Percentiles rank a stretch among this genome's conserved stretches.
phyloP scores from a whole-genome alignment of 2,797 vertebrate genomes.

The Ctenopoma kingsleyae region DNA sequence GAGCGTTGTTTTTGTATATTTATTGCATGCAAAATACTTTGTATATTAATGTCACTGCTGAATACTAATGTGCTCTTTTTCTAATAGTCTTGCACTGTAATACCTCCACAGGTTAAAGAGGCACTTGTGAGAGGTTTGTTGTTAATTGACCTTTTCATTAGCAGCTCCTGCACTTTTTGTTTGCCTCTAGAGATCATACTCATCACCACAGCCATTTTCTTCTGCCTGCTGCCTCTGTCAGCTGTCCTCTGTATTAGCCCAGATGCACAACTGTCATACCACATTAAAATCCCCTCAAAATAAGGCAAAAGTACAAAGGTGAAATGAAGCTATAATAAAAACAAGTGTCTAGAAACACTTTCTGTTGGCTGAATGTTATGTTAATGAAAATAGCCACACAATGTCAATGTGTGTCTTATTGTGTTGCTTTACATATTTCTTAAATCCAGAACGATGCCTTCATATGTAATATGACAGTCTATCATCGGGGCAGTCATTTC shows the following conservation, averaged over 20 bases:
- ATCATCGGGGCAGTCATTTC: constrained; percentile 28
- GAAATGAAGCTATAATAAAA: too few relatives aligned
- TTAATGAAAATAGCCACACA: too few relatives aligned
- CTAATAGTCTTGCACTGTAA: constrained; percentile 85
- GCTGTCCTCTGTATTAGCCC: constrained; percentile 5
- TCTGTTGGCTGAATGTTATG: too few relatives aligned
- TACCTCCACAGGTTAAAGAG: constrained; percentile 90
- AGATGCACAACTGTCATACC: constrained; percentile 23
- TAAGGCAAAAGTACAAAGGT: not conserved
- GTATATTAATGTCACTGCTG: not conserved
- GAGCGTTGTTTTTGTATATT: constrained; percentile 15
- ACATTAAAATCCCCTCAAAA: not conserved
- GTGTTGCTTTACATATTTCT: too few relatives aligned
- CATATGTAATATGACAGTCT: not conserved
- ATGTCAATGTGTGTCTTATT: too few relatives aligned
- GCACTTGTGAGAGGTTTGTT: constrained; percentile 90
- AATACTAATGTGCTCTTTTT: constrained; percentile 53
- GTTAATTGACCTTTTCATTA: constrained; percentile 59
- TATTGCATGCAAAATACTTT: not conserved
- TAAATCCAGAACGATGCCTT: too few relatives aligned
- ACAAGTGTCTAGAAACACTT: too few relatives aligned
- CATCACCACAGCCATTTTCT: constrained; percentile 16
- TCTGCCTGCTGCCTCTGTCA: constrained; percentile 38
- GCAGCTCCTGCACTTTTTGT: constrained; percentile 69
- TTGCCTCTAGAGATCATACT: constrained; percentile 1